Evolutionary conservation across 2,797 vertebrate genomes (phyloP).

Genomic region (Petrocephalus sullivani): DNA sequence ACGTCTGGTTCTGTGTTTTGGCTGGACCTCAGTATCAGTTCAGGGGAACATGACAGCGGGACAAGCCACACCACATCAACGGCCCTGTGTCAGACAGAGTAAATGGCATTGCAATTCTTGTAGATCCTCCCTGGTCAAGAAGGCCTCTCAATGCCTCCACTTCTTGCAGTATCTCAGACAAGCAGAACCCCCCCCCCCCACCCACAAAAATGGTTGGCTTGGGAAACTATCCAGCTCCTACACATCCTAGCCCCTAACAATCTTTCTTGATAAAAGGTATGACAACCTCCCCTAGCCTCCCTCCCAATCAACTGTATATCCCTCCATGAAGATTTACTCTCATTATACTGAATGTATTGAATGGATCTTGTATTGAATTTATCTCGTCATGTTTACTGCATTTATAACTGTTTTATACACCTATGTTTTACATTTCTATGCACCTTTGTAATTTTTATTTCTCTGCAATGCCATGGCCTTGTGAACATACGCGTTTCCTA

Average conservation of each 20-base stretch:
- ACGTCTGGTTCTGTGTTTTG: background rate
- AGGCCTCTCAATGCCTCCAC: background rate
- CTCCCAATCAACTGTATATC: background rate
- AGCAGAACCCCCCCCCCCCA: no score
- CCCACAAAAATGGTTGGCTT: background rate
- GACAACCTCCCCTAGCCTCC: background rate
- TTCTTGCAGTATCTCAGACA: background rate
- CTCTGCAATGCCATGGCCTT: background rate
- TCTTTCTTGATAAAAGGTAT: background rate
- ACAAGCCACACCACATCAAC: background rate
- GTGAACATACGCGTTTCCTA: background rate
- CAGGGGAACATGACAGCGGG: background rate
- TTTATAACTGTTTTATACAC: background rate
- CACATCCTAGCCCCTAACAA: background rate
- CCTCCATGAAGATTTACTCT: background rate
- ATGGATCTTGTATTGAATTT: background rate
- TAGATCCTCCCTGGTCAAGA: background rate
- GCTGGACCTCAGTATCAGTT: background rate
- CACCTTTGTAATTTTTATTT: background rate
- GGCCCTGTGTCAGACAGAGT: background rate
- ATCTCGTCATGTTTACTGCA: background rate
- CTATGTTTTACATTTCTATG: background rate
- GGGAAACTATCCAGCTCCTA: background rate
- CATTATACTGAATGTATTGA: background rate
- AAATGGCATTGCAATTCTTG: background rate